Evolutionary conservation across 2,113 vertebrate species (phyloP).

Genomic region (Butorides virescens): DNA sequence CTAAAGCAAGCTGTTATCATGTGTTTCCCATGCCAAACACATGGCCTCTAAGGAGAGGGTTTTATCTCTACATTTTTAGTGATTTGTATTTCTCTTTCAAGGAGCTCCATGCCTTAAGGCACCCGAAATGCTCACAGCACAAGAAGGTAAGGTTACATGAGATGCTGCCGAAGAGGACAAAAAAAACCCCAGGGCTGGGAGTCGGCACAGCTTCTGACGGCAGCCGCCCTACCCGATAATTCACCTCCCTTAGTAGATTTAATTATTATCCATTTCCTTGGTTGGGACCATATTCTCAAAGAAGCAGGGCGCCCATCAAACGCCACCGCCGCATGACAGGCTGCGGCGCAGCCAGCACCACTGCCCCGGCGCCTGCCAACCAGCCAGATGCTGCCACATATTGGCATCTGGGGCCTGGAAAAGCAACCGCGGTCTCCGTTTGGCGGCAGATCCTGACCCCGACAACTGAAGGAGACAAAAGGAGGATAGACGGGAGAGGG

Average conservation of each 20-base stretch:
- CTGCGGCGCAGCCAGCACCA: constrained; percentile 29
- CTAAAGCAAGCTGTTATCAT: constrained; percentile 85
- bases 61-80: constrained; percentile 85
- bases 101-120: constrained; percentile 90
- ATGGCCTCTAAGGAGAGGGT: constrained; percentile 84
- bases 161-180: constrained; percentile 26
- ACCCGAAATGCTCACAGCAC: constrained; percentile 72
- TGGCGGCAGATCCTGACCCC: constrained; percentile 75
- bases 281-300: constrained; percentile 67
- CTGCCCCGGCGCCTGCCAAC: constrained; percentile 72
- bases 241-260: constrained; percentile 12
- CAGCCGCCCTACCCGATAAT: not conserved
- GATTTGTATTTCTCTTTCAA: constrained; percentile 94
- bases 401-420: constrained; percentile 83
- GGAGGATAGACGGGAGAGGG: constrained; percentile 53
- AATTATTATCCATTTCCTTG: constrained; percentile 41
- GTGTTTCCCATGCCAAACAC: constrained; percentile 83
- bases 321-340: not conserved
- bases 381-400: constrained; percentile 82
- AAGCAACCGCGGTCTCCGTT: constrained; percentile 70
- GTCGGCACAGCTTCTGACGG: not conserved
- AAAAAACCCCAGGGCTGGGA: not conserved
- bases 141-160: constrained; percentile 68
- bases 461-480: constrained; percentile 74
- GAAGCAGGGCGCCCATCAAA: constrained; percentile 70